phyloP scores from a whole-genome alignment of 2,797 vertebrate genomes.

The Hippocampus kuda region DNA sequence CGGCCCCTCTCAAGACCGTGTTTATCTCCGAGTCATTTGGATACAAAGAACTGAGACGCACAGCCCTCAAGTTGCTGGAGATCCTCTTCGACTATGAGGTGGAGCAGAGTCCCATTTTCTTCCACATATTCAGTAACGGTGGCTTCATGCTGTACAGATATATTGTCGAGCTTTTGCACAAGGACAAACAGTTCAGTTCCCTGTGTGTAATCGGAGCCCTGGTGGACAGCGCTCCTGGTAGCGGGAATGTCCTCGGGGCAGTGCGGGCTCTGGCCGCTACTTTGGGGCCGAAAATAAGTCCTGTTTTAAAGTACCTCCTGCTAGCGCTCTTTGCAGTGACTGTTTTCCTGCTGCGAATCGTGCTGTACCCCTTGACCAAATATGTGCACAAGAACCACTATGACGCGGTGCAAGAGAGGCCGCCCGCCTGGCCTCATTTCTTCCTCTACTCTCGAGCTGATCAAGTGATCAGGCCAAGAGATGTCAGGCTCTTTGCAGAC shows the following conservation, averaged over 20 bases:
- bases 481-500: conserved; percentile 72
- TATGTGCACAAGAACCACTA: conserved; percentile 84
- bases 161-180: conserved; percentile 73
- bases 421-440: conserved; percentile 84
- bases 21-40: conserved; percentile 90
- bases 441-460: conserved; percentile 84
- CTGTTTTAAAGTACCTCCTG: conserved; percentile 67
- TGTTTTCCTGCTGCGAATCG: conserved; percentile 67
- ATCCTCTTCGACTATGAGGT: conserved; percentile 84
- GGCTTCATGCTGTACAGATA: conserved; percentile 95
- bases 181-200: conserved; percentile 67
- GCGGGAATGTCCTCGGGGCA: conserved; percentile 73
- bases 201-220: conserved; percentile 75
- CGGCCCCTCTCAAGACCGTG: conserved; percentile 78
- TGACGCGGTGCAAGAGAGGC: conserved; percentile 69
- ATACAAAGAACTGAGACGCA: conserved; percentile 76
- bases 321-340: conserved; percentile 69
- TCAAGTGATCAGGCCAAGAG: conserved; percentile 69
- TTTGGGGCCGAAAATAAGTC: conserved; percentile 62
- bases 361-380: conserved; percentile 82
- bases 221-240: conserved; percentile 86
- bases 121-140: conserved; percentile 91
- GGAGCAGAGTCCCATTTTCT: conserved; percentile 82
- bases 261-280: conserved; percentile 75
- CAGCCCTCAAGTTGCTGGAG: conserved; percentile 78